phyloP scores from a whole-genome alignment of 2,113 vertebrate genomes.

The Hippocampus zosterae region DNA sequence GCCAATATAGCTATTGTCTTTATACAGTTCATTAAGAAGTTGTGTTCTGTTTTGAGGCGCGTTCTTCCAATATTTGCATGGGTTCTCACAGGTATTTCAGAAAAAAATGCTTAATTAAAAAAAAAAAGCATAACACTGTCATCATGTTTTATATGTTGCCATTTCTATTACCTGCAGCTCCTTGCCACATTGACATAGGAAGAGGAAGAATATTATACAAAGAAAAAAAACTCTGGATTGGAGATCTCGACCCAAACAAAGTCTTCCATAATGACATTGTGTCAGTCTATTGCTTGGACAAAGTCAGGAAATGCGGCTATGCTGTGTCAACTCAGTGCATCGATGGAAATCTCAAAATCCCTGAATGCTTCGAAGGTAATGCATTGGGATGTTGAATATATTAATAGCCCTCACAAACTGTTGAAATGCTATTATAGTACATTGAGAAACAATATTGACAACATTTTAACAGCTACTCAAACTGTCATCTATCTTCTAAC shows the following conservation, averaged over 20 bases:
- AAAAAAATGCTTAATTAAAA: not conserved
- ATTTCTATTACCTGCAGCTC: constrained; percentile 30
- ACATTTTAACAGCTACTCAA: not conserved
- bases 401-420: not conserved
- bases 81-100: not conserved
- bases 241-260: constrained; percentile 16
- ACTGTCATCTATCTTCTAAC: constrained; percentile 4
- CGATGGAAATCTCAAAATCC: constrained; percentile 47
- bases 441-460: not conserved
- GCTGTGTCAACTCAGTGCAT: constrained; percentile 50
- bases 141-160: not conserved
- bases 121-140: no score
- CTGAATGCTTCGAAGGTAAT: constrained; percentile 58
- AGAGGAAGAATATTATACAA: constrained; percentile 51
- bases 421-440: not conserved
- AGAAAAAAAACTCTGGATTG: constrained; percentile 42
- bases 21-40: not conserved
- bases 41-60: not conserved
- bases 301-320: constrained; percentile 41
- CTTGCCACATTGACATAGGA: constrained; percentile 37
- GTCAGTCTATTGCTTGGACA: constrained; percentile 55
- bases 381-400: not conserved
- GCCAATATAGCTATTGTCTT: not conserved
- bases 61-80: not conserved
- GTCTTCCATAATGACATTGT: constrained; percentile 48